Percentiles rank a stretch among this genome's conserved stretches.
These are phyloP conservation scores for Loripinus fragilis DNA, from an alignment of 2,888 invertebrate species.

Conservation along the genomic window DNA sequence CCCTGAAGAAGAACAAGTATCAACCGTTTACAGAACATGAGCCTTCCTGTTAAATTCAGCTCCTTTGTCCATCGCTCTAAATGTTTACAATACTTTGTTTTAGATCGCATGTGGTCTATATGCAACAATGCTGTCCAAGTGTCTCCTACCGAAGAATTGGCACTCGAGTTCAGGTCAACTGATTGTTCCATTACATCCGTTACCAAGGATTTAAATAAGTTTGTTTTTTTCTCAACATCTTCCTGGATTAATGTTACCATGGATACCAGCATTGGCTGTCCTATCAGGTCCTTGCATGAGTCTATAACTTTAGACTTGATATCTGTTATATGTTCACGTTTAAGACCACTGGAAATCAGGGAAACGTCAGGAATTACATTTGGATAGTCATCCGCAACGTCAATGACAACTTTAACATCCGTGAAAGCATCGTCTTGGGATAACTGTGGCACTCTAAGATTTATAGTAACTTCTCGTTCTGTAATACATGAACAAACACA, in stretches of 20 bases:
- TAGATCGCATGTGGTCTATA: constrained; percentile 78
- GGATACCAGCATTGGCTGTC: constrained; percentile 63
- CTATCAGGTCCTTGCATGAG: constrained; percentile 42
- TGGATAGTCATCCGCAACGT: constrained; percentile 47
- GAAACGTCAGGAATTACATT: constrained; percentile 52
- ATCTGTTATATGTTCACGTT: constrained; percentile 24
- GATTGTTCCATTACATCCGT: constrained; percentile 4
- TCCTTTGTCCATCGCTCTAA: constrained; percentile 74
- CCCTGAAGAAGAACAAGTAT: constrained; percentile 76
- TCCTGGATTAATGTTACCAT: constrained; percentile 55
- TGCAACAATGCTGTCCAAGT: constrained; percentile 66
- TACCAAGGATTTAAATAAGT: not conserved
- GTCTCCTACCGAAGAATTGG: not conserved
- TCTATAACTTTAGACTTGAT: constrained; percentile 41
- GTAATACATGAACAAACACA: constrained; percentile 24
- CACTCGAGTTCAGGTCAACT: not conserved
- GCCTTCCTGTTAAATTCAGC: constrained; percentile 65
- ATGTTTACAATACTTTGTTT: constrained; percentile 71
- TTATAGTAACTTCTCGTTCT: constrained; percentile 28
- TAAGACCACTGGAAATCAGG: constrained; percentile 36
- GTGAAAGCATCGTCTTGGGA: not conserved
- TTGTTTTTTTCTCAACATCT: constrained; percentile 26
- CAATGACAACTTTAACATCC: constrained; percentile 41
- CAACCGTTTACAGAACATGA: constrained; percentile 70
- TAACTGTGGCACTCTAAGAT: not conserved